These are phyloP conservation scores for Volucella inanis DNA, from an alignment of 2,888 invertebrate genomes.

Conservation along the genomic window DNA sequence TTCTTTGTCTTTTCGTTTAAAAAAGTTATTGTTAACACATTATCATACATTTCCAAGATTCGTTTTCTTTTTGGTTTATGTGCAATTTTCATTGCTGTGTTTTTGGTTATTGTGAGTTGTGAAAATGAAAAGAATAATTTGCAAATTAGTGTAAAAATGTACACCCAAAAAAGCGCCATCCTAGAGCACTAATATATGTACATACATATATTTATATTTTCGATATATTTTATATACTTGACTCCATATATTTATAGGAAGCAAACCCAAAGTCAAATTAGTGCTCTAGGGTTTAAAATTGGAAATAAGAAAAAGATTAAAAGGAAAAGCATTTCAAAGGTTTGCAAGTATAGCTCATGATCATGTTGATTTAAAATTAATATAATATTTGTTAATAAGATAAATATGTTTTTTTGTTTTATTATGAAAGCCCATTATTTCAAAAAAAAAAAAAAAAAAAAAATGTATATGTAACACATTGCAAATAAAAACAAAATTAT, in stretches of 20 bases:
- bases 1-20: slow-evolving; percentile 53
- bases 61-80: slow-evolving; percentile 57
- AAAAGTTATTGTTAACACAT: slow-evolving; percentile 50
- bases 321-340: slow-evolving; percentile 15
- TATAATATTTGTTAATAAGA: slow-evolving; percentile 2
- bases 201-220: slow-evolving; percentile 6
- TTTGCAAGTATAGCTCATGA: neutral
- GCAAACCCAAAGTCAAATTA: slow-evolving; percentile 6
- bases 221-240: neutral
- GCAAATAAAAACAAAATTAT: slow-evolving; percentile 75
- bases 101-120: slow-evolving; percentile 36
- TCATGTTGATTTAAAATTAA: slow-evolving; percentile 11
- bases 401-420: slow-evolving; percentile 11
- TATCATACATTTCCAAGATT: slow-evolving; percentile 68
- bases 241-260: neutral
- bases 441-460: slow-evolving; percentile 3
- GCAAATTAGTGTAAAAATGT: slow-evolving; percentile 53
- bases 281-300: slow-evolving; percentile 44
- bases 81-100: slow-evolving; percentile 47
- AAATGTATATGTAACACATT: slow-evolving; percentile 40
- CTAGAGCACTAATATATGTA: slow-evolving; percentile 50
- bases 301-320: neutral
- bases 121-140: slow-evolving; percentile 49
- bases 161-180: slow-evolving; percentile 12
- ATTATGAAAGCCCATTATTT: slow-evolving; percentile 27